Evolutionary conservation across 2,113 vertebrate species (phyloP).

Genomic region (Crotalus helleri): DNA sequence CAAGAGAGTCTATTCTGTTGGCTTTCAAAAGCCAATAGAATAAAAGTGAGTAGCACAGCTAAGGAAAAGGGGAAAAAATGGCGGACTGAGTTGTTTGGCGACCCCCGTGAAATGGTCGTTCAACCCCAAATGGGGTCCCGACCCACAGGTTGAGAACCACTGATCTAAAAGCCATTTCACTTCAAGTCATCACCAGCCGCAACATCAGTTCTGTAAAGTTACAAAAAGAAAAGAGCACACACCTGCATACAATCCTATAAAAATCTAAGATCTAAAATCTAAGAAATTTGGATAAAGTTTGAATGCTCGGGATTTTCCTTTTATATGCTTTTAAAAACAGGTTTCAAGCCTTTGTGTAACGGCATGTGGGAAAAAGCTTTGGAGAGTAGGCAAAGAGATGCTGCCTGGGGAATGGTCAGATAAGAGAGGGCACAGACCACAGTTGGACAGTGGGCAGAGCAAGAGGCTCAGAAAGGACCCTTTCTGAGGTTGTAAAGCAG

Average conservation of each 20-base stretch:
- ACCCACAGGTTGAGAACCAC: too few species aligned
- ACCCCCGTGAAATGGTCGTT: too few species aligned
- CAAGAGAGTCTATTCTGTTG: too few species aligned
- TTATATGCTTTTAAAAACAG: background rate
- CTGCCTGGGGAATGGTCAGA: too few species aligned
- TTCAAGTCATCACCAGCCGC: background rate
- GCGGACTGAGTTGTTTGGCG: too few species aligned
- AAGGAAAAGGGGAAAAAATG: too few species aligned
- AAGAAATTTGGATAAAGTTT: background rate
- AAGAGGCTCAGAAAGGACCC: background rate
- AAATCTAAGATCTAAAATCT: background rate
- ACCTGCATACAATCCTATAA: background rate
- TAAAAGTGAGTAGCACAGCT: too few species aligned
- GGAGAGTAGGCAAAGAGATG: background rate
- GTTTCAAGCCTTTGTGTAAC: background rate
- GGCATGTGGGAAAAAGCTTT: background rate
- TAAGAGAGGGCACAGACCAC: background rate
- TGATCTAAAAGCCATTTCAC: background rate
- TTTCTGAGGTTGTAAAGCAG: background rate
- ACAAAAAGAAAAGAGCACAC: background rate
- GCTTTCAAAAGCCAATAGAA: too few species aligned
- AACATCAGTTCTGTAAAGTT: background rate
- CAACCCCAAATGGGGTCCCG: too few species aligned
- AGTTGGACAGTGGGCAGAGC: background rate
- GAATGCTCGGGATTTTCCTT: background rate